Conservation (phyloP, 30 jellyfish, hydroid and myxozoan species). For the Chrysaora quinquecirrha region DNA sequence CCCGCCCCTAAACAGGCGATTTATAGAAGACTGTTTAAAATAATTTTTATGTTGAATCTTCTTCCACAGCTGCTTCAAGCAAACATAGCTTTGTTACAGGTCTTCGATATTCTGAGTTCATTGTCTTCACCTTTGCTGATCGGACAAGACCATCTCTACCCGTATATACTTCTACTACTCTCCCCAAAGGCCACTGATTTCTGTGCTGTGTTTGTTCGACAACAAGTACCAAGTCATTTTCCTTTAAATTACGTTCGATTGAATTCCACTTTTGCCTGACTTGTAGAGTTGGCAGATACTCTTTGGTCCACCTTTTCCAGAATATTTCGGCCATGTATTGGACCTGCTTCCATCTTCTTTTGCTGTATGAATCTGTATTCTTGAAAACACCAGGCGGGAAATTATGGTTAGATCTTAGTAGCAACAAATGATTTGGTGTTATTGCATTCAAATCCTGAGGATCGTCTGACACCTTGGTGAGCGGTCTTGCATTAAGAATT, state of each 20-base stretch:
- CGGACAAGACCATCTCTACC: conserved; percentile 54
- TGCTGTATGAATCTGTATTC: background rate
- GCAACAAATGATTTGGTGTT: conserved; percentile 52
- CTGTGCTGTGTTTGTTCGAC: background rate
- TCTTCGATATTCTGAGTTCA: conserved; percentile 6
- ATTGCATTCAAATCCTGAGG: conserved; percentile 35
- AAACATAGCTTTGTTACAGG: conserved; percentile 31
- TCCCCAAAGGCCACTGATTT: conserved; percentile 14
- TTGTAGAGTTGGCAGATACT: conserved; percentile 34
- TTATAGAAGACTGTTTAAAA: background rate
- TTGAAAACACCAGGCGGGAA: conserved; percentile 18
- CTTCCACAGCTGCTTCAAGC: conserved; percentile 22
- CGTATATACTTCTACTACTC: background rate
- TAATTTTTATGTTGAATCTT: background rate
- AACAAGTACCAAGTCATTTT: conserved; percentile 26
- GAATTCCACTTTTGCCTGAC: conserved; percentile 30
- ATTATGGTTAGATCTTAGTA: background rate
- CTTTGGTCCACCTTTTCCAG: conserved; percentile 65
- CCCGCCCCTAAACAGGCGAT: background rate
- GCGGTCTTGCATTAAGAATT: conserved; percentile 36
- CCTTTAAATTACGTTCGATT: conserved; percentile 16
- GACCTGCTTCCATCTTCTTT: conserved; percentile 56
- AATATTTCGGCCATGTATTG: conserved; percentile 56
- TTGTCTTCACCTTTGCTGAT: conserved; percentile 19
- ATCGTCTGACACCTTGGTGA: conserved; percentile 23